phyloP scores from a whole-genome alignment of 2,888 invertebrate genomes.

The Taphrorychus bicolor region DNA sequence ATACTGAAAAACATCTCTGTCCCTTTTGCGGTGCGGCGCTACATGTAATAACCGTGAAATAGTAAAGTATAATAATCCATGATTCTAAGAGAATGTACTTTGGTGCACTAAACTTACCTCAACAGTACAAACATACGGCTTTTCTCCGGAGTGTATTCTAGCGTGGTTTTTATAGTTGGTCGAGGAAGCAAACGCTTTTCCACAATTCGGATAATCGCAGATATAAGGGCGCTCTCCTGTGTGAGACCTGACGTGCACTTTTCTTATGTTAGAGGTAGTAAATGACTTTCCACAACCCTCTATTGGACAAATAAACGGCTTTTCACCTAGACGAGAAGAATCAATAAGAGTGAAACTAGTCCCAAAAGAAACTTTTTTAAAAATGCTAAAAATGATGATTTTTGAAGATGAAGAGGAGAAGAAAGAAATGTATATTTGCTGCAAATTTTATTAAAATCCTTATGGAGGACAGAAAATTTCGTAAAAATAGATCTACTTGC shows the following conservation, averaged over 20 bases:
- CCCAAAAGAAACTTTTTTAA: too few species aligned
- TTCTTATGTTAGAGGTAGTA: conserved; percentile 73
- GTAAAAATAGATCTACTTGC: too few species aligned
- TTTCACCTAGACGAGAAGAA: conserved; percentile 56
- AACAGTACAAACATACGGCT: conserved; percentile 69
- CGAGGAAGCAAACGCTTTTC: conserved; percentile 70
- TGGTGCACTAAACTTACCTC: conserved; percentile 58
- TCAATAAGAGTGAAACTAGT: conserved; percentile 1
- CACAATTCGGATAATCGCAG: conserved; percentile 66
- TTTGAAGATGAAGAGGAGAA: too few species aligned
- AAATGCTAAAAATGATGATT: too few species aligned
- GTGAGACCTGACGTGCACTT: conserved; percentile 72
- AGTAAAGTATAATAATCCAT: too few species aligned
- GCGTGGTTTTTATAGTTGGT: conserved; percentile 75
- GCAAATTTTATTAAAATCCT: too few species aligned
- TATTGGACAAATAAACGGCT: conserved; percentile 63
- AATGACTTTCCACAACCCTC: conserved; percentile 70
- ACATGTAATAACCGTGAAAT: too few species aligned
- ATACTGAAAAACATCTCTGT: too few species aligned
- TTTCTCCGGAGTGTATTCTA: conserved; percentile 73
- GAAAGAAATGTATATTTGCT: too few species aligned
- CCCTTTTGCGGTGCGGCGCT: too few species aligned
- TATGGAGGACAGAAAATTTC: too few species aligned
- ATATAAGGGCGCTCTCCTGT: conserved; percentile 72
- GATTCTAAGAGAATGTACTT: too few species aligned